Evolutionary conservation across 2,888 invertebrate genomes (phyloP), one percentile per base, ranked within the genome.

Genomic region (Mylabris sibirica): DNA sequence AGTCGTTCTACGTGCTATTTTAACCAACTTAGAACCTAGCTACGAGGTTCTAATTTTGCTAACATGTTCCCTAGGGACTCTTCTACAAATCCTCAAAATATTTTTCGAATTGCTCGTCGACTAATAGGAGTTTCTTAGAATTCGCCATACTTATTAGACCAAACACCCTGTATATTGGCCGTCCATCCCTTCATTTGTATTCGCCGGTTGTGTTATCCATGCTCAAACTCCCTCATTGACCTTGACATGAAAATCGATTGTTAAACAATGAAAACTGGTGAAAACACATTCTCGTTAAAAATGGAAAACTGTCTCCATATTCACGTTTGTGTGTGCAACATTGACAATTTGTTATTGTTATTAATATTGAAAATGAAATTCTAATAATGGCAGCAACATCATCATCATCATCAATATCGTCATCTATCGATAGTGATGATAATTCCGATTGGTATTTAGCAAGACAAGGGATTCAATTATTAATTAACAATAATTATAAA

Each of bases 401-500:
- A 17, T 1, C 14, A 44, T 44, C 44, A 12, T 14, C 38, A 38
- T 38, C 14, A 38, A 38, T 8, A 30, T 30, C 30, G 8, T 41
- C 20, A 49, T 20, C 49, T 5, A 49, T n/a, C 3, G 49, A 49
- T 9, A 24, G 22, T 5, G 24, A 22, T 14, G 12, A 57, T 20
- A 1, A 12, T 24, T 80, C 82, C 44, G 83, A 84, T 66, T 86
- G 86, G 85, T 75, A 82, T 61, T 70, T 86, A 69, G 87, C 87
- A 4, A 82, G 83, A 67, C 74, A 83, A 74, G 87, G 87, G 20
- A 85, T 88, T 57, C 82, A 83, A 65, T 76, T 87, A 57, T 76
- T 87, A 38, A 81, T 88, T 35, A 87, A 88, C 75, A 87, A 87
- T 73, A 82, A 82, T 65, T 79, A 82, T 61, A 77, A 80, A 41